A percentile compares a stretch with the other conserved stretches of the same genome.
Evolutionary conservation across 2,888 invertebrate genomes (phyloP).

Genomic region (Philereme vetulata): DNA sequence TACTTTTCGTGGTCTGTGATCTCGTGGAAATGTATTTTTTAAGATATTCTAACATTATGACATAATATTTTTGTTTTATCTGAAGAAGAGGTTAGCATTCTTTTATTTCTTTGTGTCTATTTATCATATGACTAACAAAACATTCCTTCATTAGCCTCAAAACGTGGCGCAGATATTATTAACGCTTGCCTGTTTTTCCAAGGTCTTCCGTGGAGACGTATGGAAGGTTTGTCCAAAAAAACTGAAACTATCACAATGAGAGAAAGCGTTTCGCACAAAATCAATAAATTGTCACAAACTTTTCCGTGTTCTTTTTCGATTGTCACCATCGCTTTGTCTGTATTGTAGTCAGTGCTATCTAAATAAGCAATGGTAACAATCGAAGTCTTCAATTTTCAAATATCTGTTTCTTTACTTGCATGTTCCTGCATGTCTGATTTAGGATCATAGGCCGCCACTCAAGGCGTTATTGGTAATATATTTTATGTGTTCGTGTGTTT

Average conservation of each 20-base stretch:
- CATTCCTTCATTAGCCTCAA: conserved; percentile 65
- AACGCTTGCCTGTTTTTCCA: conserved; percentile 78
- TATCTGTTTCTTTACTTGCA: conserved; percentile 78
- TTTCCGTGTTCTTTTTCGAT: conserved; percentile 51
- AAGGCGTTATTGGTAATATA: conserved; percentile 79
- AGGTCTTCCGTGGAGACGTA: conserved; percentile 87
- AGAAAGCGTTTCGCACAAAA: conserved; percentile 73
- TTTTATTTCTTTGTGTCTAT: conserved; percentile 34
- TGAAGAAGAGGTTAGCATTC: conserved; percentile 35
- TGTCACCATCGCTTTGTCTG: conserved; percentile 62
- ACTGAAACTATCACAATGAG: conserved; percentile 71
- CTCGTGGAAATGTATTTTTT: not conserved
- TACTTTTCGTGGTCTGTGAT: not conserved
- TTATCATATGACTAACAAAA: conserved; percentile 51
- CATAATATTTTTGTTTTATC: conserved; percentile 11
- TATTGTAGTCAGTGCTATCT: conserved; percentile 32
- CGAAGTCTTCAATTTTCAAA: conserved; percentile 57
- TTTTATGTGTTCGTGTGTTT: conserved; percentile 70
- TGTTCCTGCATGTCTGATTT: conserved; percentile 81
- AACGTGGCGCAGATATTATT: conserved; percentile 73
- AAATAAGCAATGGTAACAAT: conserved; percentile 65
- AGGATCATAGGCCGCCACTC: conserved; percentile 79
- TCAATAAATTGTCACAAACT: conserved; percentile 60
- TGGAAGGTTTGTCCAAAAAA: conserved; percentile 85
- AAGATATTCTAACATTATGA: conserved; percentile 10